Conservation (phyloP, 1,140 invertebrate genomes). For the Sipha flava region DNA sequence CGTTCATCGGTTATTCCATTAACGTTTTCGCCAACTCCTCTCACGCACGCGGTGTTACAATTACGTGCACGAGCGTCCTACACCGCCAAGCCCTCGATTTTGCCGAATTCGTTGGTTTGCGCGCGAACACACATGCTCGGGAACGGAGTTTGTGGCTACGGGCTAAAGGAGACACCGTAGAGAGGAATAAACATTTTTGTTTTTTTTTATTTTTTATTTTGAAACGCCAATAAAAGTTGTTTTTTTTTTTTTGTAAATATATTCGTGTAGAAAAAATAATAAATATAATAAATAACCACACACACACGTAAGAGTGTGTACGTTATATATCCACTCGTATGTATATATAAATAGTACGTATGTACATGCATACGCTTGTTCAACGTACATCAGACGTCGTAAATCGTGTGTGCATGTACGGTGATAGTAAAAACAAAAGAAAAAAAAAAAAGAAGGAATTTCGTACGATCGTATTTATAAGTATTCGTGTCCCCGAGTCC, state of each 20-base stretch:
- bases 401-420: neutral
- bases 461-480: neutral
- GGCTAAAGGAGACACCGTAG: neutral
- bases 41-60: too few species aligned
- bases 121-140: too few species aligned
- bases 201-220: neutral
- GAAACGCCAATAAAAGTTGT: neutral
- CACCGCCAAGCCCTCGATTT: too few species aligned
- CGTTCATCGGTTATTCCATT: too few species aligned
- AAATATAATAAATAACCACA: too few species aligned
- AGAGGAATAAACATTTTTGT: neutral
- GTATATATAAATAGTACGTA: neutral
- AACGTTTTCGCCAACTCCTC: too few species aligned
- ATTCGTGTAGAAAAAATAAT: neutral
- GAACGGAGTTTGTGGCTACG: neutral
- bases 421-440: neutral
- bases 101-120: too few species aligned
- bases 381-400: neutral
- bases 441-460: too few species aligned
- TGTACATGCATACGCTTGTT: neutral
- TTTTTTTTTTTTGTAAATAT: neutral
- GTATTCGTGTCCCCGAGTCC: neutral
- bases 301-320: neutral
- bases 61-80: too few species aligned
- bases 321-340: neutral